phyloP scores from a whole-genome alignment of 2,888 invertebrate species.

The Dynastes hyllus region DNA sequence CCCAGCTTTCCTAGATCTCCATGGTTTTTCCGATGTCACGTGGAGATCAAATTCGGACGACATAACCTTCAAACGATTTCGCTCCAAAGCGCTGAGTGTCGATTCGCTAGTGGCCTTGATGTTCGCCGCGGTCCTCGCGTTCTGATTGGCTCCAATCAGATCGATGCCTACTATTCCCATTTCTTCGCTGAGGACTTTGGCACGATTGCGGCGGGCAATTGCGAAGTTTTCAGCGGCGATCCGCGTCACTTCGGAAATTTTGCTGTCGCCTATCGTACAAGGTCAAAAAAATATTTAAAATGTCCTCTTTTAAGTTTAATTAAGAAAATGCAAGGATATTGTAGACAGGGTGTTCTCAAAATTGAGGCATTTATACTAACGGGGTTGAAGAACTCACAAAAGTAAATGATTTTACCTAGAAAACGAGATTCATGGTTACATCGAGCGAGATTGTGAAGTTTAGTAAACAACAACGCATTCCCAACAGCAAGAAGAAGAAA shows the following conservation, averaged over 20 bases:
- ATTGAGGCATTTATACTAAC: too few relatives aligned
- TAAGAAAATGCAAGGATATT: too few relatives aligned
- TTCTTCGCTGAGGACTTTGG: slow-evolving; percentile 67
- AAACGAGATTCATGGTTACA: background rate
- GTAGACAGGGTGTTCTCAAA: too few relatives aligned
- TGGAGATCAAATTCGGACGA: slow-evolving; percentile 51
- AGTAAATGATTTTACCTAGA: background rate
- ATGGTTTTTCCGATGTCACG: slow-evolving; percentile 11
- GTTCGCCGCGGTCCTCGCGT: background rate
- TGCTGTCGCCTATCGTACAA: slow-evolving; percentile 16
- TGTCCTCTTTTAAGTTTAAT: too few relatives aligned
- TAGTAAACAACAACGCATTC: background rate
- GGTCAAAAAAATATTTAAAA: too few relatives aligned
- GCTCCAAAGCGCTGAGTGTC: slow-evolving; percentile 76
- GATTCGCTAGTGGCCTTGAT: slow-evolving; percentile 58
- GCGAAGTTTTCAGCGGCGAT: slow-evolving; percentile 69
- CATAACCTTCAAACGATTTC: slow-evolving; percentile 76
- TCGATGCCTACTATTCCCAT: slow-evolving; percentile 8
- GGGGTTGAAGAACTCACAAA: too few relatives aligned
- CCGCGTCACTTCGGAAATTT: slow-evolving; percentile 37
- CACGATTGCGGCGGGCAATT: slow-evolving; percentile 71
- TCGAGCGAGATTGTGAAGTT: background rate
- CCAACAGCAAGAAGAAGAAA: too few relatives aligned
- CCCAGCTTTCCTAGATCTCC: slow-evolving; percentile 1
- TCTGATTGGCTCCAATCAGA: background rate